Evolutionary conservation across 2,797 vertebrate species (phyloP).

Genomic region (Labroides dimidiatus): DNA sequence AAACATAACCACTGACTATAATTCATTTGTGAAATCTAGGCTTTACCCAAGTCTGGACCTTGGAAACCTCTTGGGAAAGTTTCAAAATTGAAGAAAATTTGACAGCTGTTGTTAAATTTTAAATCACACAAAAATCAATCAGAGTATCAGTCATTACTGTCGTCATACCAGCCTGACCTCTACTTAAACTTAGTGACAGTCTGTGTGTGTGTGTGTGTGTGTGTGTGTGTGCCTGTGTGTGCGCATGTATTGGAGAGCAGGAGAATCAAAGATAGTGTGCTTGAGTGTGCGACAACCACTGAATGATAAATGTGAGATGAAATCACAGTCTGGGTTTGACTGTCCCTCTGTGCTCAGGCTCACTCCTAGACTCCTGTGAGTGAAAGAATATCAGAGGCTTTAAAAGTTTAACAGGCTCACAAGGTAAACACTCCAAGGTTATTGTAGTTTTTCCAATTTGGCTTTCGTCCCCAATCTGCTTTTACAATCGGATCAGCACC

Average conservation of each 20-base stretch:
- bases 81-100: too few species aligned
- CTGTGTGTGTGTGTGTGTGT: not conserved
- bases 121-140: not conserved
- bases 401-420: conserved; percentile 45
- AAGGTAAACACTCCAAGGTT: conserved; percentile 34
- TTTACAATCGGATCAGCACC: conserved; percentile 4
- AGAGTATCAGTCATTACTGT: not conserved
- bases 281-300: not conserved
- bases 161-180: conserved; percentile 13
- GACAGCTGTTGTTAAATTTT: too few species aligned
- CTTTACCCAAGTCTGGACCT: too few species aligned
- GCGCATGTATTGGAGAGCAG: not conserved
- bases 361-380: conserved; percentile 10
- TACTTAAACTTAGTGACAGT: not conserved
- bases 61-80: too few species aligned
- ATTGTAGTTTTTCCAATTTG: conserved; percentile 10
- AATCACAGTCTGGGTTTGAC: conserved; percentile 35
- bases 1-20: too few species aligned
- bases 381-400: conserved; percentile 42
- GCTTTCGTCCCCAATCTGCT: conserved; percentile 23
- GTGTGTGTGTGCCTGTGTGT: not conserved
- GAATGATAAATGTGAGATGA: conserved; percentile 48
- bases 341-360: conserved; percentile 31
- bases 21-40: too few species aligned
- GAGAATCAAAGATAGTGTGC: conserved; percentile 9